A percentile compares a stretch with the other conserved stretches of the same genome.
These are phyloP conservation scores for Myzus persicae DNA, from an alignment of 1,140 invertebrate species.

Conservation along the genomic window DNA sequence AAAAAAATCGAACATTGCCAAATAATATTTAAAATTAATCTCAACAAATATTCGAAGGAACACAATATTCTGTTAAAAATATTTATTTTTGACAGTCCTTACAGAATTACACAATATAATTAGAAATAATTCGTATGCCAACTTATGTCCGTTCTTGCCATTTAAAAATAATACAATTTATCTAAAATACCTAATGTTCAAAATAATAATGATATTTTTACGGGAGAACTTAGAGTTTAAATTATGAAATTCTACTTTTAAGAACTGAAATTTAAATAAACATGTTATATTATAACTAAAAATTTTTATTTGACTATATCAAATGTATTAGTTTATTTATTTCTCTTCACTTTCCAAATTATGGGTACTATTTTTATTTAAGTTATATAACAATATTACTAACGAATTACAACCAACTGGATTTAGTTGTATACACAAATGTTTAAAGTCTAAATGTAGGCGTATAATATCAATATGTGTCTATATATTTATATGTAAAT, in stretches of 20 bases:
- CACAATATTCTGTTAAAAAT: neutral
- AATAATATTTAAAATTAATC: conserved; percentile 53
- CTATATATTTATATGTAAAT: neutral
- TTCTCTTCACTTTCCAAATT: neutral
- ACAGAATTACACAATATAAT: neutral
- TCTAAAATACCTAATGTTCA: neutral
- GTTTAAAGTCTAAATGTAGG: neutral
- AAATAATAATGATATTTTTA: neutral
- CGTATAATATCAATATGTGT: neutral
- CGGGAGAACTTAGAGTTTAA: neutral
- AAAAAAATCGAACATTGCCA: conserved; percentile 41
- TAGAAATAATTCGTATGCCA: neutral
- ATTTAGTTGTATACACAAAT: neutral
- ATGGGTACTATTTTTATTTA: neutral
- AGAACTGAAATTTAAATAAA: neutral
- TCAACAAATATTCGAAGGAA: neutral
- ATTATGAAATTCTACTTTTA: neutral
- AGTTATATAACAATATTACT: neutral
- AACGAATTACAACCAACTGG: neutral
- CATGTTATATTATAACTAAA: neutral
- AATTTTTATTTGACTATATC: neutral
- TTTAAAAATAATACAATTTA: neutral
- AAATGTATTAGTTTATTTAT: neutral
- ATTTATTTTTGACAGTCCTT: neutral
- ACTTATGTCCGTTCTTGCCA: neutral